A percentile compares a stretch with the other conserved stretches of the same genome.
These are phyloP conservation scores for Auanema sp. DNA, from an alignment of 2,888 invertebrate species.

Conservation along the genomic window DNA sequence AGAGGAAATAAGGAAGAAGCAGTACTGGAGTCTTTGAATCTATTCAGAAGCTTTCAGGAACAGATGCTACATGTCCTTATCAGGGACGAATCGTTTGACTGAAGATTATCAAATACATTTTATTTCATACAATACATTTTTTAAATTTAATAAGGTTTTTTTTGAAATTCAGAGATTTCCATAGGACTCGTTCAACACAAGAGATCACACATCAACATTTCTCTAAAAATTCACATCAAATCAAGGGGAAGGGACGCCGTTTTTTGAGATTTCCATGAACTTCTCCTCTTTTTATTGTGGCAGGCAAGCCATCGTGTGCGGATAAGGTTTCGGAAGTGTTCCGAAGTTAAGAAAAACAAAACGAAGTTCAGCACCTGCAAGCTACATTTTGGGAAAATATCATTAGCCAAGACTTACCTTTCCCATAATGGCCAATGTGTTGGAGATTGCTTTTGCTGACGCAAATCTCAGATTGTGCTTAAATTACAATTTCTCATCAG, in stretches of 20 bases:
- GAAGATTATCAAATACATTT: no score
- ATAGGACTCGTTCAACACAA: no score
- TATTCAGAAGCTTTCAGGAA: no score
- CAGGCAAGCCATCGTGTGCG: conserved; percentile 25
- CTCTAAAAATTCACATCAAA: conserved; percentile 5
- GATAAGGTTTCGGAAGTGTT: conserved; percentile 45
- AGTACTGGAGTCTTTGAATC: no score
- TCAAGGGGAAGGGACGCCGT: conserved; percentile 16
- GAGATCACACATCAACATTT: no score
- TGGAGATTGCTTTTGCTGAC: conserved; percentile 33
- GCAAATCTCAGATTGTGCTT: conserved; percentile 27
- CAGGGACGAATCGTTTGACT: no score
- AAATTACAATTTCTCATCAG: background rate
- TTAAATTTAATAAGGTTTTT: no score
- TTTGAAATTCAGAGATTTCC: no score
- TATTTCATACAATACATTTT: no score
- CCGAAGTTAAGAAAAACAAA: conserved; percentile 48
- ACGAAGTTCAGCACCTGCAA: conserved; percentile 45
- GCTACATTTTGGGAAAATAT: background rate
- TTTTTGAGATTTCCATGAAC: conserved; percentile 16
- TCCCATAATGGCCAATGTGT: conserved; percentile 42
- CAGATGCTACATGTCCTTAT: no score
- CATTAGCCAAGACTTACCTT: conserved; percentile 26
- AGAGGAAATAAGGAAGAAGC: no score
- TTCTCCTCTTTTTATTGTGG: conserved; percentile 11